Evolutionary conservation across 2,113 vertebrate species (phyloP).

Genomic region (Rhabdornis inornatus): DNA sequence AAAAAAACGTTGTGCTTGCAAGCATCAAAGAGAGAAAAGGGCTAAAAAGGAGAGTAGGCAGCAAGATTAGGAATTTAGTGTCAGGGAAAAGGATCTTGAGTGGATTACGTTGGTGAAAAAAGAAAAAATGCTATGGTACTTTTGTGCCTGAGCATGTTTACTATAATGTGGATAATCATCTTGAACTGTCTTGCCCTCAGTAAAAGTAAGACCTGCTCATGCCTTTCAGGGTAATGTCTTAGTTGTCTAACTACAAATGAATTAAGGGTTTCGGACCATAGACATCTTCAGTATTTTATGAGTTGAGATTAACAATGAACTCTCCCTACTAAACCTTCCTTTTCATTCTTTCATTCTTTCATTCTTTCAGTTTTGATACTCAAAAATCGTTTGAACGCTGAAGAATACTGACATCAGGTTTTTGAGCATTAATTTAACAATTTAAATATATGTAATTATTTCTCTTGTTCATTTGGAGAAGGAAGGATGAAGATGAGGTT

Average conservation of each 20-base stretch:
- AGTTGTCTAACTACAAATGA: background rate
- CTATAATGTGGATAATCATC: background rate
- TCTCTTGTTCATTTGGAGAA: background rate
- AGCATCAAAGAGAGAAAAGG: background rate
- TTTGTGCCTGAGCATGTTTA: background rate
- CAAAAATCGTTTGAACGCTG: background rate
- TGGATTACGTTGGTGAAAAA: background rate
- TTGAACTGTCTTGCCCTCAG: background rate
- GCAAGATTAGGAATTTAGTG: background rate
- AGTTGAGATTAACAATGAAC: background rate
- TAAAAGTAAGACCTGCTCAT: background rate
- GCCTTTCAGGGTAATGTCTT: background rate
- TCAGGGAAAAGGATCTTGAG: background rate
- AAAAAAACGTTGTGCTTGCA: background rate
- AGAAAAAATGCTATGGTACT: background rate
- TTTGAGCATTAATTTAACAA: background rate
- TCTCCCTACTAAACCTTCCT: background rate
- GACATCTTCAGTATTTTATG: background rate
- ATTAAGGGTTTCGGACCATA: background rate
- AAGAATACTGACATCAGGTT: background rate
- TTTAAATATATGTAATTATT: background rate
- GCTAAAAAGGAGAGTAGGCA: background rate
- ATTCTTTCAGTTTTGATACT: background rate
- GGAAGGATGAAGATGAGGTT: background rate
- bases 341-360: background rate